phyloP scores from a whole-genome alignment of 2,888 invertebrate genomes.

The Eledone cirrhosa region DNA sequence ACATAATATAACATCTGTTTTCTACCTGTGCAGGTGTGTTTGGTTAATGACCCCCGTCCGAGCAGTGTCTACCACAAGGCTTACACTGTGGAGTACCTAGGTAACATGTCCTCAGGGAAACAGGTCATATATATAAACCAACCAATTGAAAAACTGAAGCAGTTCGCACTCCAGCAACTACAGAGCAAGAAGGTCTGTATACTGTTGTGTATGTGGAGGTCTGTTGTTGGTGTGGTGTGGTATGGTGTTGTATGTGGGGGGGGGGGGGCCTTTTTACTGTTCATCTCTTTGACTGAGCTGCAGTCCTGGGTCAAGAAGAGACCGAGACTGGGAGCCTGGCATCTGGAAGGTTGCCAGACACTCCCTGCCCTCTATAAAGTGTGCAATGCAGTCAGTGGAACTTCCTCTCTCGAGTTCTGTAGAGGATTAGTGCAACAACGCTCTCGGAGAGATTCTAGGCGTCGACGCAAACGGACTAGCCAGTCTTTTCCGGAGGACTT shows the following conservation, averaged over 20 bases:
- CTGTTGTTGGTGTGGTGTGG: background rate
- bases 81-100: constrained; percentile 87
- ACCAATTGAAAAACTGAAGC: constrained; percentile 79
- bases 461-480: no score
- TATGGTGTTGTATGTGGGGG: background rate
- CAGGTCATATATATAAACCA: constrained; percentile 88
- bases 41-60: constrained; percentile 86
- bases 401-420: no score
- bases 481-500: no score
- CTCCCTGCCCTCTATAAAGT: no score
- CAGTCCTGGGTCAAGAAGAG: no score
- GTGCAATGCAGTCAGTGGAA: no score
- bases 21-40: constrained; percentile 74
- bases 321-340: no score
- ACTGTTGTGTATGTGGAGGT: background rate
- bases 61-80: constrained; percentile 81
- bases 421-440: no score
- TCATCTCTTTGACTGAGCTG: no score
- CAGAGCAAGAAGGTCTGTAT: constrained; percentile 74
- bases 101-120: constrained; percentile 85
- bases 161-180: constrained; percentile 80
- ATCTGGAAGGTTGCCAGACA: no score
- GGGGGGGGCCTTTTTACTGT: background rate
- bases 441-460: no score
- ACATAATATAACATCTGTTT: no score